These are phyloP conservation scores for Pherbina coryleti DNA, from an alignment of 2,888 invertebrate genomes.

Conservation along the genomic window DNA sequence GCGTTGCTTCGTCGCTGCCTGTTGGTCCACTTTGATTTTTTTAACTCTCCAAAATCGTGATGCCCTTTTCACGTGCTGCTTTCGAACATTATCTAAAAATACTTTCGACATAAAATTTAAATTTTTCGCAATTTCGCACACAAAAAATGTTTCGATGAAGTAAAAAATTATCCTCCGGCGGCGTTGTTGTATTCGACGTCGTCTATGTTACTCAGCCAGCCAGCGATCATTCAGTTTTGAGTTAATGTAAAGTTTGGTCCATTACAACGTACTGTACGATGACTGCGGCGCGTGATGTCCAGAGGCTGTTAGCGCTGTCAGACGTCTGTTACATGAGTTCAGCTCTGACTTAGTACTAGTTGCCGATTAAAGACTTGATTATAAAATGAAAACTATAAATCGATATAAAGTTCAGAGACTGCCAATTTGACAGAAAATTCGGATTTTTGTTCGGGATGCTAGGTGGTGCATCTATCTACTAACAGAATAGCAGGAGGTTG, in stretches of 20 bases:
- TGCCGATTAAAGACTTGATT: not conserved
- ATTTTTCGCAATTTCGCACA: constrained; percentile 46
- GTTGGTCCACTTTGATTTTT: constrained; percentile 17
- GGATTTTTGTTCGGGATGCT: not conserved
- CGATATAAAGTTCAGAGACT: constrained; percentile 21
- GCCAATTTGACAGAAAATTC: not conserved
- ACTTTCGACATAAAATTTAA: constrained; percentile 45
- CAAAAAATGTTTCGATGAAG: not conserved
- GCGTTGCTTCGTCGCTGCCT: constrained; percentile 21
- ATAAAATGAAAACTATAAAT: constrained; percentile 36
- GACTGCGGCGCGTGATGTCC: constrained; percentile 51
- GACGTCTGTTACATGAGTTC: constrained; percentile 31
- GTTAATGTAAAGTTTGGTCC: not conserved
- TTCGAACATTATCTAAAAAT: constrained; percentile 38
- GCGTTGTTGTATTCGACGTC: not conserved
- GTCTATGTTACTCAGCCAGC: not conserved
- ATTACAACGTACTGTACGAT: not conserved
- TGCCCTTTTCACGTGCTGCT: constrained; percentile 43
- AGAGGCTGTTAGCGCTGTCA: constrained; percentile 51
- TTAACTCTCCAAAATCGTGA: constrained; percentile 38
- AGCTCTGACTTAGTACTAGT: not conserved
- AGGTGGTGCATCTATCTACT: not conserved
- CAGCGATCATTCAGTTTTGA: not conserved
- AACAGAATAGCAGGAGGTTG: not conserved
- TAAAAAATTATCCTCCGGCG: too few relatives aligned